Conservation (phyloP, 2,888 invertebrate genomes). For the Mechanitis messenoides region DNA sequence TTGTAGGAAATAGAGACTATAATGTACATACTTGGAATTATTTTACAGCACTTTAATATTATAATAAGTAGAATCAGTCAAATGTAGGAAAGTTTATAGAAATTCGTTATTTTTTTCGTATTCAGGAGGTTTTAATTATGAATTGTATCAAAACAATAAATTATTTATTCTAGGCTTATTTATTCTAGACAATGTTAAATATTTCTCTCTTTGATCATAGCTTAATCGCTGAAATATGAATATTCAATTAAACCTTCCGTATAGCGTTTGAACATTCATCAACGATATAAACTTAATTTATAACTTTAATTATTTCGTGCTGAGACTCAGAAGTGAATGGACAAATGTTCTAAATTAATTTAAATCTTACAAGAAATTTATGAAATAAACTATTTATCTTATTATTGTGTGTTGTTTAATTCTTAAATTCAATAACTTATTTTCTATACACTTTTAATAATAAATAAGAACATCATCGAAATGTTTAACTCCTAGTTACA, state of each 20-base stretch:
- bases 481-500: too few species aligned
- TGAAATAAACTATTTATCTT: too few species aligned
- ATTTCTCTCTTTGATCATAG: constrained; percentile 1
- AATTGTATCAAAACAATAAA: constrained; percentile 1
- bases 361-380: too few species aligned
- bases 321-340: too few species aligned
- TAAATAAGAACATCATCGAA: too few species aligned
- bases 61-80: too few species aligned
- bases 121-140: neutral
- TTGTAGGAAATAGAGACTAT: neutral
- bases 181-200: constrained; percentile 5
- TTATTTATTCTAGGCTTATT: neutral
- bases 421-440: too few species aligned
- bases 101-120: neutral
- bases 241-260: neutral
- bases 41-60: too few species aligned
- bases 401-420: too few species aligned
- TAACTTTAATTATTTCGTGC: neutral
- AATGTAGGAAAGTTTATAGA: neutral
- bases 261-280: neutral
- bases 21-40: neutral
- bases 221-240: neutral
- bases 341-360: too few species aligned
- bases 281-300: neutral
- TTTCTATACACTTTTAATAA: too few species aligned